Evolutionary conservation across 1,140 invertebrate genomes (phyloP), one percentile per base, ranked within the genome.

Genomic region (Temnothorax curvispinosus): DNA sequence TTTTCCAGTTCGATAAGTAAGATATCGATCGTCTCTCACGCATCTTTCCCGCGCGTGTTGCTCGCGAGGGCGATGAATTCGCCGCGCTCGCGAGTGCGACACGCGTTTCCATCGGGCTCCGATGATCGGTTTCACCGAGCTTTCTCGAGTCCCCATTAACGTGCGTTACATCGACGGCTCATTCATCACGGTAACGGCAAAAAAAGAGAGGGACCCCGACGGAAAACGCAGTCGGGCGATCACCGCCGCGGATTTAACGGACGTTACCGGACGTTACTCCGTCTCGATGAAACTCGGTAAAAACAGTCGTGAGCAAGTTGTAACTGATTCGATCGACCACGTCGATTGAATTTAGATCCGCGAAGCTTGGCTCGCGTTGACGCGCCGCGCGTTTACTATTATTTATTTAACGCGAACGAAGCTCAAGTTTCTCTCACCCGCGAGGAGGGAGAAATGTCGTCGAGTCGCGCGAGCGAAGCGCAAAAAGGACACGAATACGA

Each of bases 351-450:
- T 38, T 54, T 35, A 54, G 27, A 56, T 60, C 54, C 7, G 27
- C 32, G 54, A 75, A 75, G 41, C 69, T 84, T 84, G 27, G 41
- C 80, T 74, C 52, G 65, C 67, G 38, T 58, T 11, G 65, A 82
- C 52, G 67, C 18, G 38, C 18, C 38, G 64, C 52, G 78, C 78
- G 21, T 72, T 82, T 74, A 69, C 27, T 52, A 60, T 84, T 84
- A 75, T 75, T 75, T 75, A 82, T 82, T 82, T 74, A 72, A 74
- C 80, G 80, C 67, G 67, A 82, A 47, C 67, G 54, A 82, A 82
- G 54, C 38, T 72, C 77, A 54, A 71, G 41, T 41, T 41, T 44
- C 47, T 80, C 47, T 80, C 64, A 27, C 27, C 60, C 56, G 58
- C 56, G 58, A 44, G 41, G 13, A 60, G 1, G 27, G 80, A 75